phyloP scores from a whole-genome alignment of 2,113 vertebrate genomes.

The Cephalopholis sonnerati region DNA sequence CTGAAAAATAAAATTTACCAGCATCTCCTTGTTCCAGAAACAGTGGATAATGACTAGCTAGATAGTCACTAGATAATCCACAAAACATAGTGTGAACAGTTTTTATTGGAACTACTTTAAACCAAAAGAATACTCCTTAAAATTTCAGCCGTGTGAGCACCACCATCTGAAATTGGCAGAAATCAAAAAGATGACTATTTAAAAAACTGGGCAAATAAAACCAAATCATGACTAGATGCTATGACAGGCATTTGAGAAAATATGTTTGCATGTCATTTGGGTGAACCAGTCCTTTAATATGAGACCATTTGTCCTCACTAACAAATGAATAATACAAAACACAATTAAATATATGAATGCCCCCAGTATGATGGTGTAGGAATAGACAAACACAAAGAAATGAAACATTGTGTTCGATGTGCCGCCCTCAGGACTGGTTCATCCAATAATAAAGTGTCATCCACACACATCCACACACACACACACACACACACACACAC shows the following conservation, averaged over 20 bases:
- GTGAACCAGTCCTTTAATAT: not conserved
- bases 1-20: not conserved
- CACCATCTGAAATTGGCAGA: not conserved
- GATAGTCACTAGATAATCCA: no score
- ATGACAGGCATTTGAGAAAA: not conserved
- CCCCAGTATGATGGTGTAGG: not conserved
- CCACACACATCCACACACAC: slow-evolving; percentile 23
- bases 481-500: slow-evolving; percentile 29
- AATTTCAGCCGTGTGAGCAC: not conserved
- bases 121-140: not conserved
- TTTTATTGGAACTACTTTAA: not conserved
- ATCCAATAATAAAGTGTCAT: slow-evolving; percentile 41
- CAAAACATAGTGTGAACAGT: not conserved
- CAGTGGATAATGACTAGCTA: not conserved
- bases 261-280: not conserved
- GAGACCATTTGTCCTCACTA: not conserved
- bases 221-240: not conserved
- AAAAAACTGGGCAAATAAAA: not conserved
- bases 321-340: not conserved
- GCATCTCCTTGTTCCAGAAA: not conserved
- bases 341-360: not conserved
- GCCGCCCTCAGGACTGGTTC: slow-evolving; percentile 24
- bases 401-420: not conserved
- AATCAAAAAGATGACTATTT: not conserved
- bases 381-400: slow-evolving; percentile 8